Base-by-base conservation (phyloP, 1,140 invertebrate genomes). In the Chionoecetes opilio region DNA sequence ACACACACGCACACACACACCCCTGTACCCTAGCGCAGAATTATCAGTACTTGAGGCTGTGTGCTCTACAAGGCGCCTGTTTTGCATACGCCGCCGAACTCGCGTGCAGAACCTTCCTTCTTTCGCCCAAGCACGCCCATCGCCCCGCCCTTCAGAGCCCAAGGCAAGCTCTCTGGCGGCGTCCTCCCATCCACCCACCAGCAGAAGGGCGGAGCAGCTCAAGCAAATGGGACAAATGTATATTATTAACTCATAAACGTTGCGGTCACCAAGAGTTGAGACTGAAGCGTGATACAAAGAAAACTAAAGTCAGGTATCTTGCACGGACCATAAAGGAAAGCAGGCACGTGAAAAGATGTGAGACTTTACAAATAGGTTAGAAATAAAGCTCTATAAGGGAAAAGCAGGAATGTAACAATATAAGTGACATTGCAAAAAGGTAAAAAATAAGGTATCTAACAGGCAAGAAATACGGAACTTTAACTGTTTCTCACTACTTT, bases 211-310 rank as follows among this genome's bases (percentile, higher is more conserved):
- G n/a, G 63, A 75, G 21, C 63, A 75, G 63, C 46, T 53, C 46
- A 53, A 53, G 46, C 46, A 53, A 75, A 26, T n/a, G 63, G n/a
- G 63, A 75, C 63, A 75, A 75, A 75, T 75, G 63, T 75, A 75
- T 75, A 75, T 75, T n/a, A 75, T 75, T 75, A 75, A 75, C 63
- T 75, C 63, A n/a, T 75, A 75, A 75, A 75, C 63, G 63, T n/a
- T 75, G 63, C 26, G 63, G 63, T n/a, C 63, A 26, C 63, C 63
- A n/a, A 75, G 63, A 75, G n/a, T n/a, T 3, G 63, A 26, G n/a
- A 75, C 11, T 75, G 63, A 75, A 17, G n/a, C 63, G 63, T 75
- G 63, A 75, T 75, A 75, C 63, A 75, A 11, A n/a, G 21, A 75
- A 75, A 75, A n/a, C 21, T n/a, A n/a, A n/a, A n/a, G n/a, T 53